Evolutionary conservation across 2,888 invertebrate species (phyloP).

Genomic region (Acrobasis consociella): DNA sequence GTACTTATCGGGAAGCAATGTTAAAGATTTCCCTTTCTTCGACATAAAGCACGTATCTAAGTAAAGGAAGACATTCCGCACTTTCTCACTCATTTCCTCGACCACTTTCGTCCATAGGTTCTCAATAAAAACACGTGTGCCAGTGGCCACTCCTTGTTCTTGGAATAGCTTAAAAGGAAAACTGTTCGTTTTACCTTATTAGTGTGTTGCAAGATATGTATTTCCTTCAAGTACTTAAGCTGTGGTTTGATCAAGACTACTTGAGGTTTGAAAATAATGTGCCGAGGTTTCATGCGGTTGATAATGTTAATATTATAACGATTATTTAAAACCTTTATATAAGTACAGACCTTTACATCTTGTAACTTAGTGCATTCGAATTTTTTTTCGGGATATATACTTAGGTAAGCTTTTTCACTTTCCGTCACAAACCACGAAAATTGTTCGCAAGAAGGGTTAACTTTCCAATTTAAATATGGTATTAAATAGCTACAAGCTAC

Average conservation of each 20-base stretch:
- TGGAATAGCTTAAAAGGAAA: conserved; percentile 3
- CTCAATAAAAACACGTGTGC: conserved; percentile 14
- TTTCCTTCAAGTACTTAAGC: conserved; percentile 3
- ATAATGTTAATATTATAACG: too few relatives aligned
- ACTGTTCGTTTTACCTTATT: conserved; percentile 7
- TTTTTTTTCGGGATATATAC: too few relatives aligned
- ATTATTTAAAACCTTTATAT: too few relatives aligned
- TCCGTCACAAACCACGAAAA: too few relatives aligned
- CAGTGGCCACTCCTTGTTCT: conserved; percentile 7
- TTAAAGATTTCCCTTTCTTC: not conserved
- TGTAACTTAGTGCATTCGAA: too few relatives aligned
- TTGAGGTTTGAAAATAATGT: not conserved
- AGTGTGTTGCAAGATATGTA: conserved; percentile 3
- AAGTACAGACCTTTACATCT: too few relatives aligned
- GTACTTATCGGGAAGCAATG: not conserved
- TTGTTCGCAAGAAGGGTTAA: too few relatives aligned
- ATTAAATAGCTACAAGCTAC: too few relatives aligned
- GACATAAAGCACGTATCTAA: not conserved
- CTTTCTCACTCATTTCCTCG: conserved; percentile 8
- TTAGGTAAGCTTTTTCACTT: too few relatives aligned
- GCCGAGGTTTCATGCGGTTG: too few relatives aligned
- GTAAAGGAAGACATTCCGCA: conserved; percentile 8
- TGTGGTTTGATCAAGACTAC: not conserved
- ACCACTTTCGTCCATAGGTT: conserved; percentile 13
- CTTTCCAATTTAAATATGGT: too few relatives aligned